Evolutionary conservation across 2,113 vertebrate genomes (phyloP).

Genomic region (Xenus cinereus): DNA sequence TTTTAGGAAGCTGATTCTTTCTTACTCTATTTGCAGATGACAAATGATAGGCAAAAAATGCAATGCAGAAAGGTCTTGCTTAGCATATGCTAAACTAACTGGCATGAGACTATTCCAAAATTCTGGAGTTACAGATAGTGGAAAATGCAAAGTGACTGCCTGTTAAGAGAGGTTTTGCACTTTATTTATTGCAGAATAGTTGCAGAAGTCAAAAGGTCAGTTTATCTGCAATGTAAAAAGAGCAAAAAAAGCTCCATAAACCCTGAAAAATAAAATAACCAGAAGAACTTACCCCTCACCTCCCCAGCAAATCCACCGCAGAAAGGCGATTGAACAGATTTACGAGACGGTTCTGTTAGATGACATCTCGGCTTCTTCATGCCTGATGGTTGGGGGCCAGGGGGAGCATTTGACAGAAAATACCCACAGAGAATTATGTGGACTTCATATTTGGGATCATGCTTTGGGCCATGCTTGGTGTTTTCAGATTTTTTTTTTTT

Average conservation of each 20-base stretch:
- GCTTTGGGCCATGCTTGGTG: not conserved
- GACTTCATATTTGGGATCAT: not conserved
- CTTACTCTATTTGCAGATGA: not conserved
- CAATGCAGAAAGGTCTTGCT: not conserved
- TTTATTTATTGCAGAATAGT: conserved; percentile 1
- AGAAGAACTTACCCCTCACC: accelerated
- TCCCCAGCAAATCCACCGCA: not conserved
- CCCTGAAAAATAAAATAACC: not conserved
- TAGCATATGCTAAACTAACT: not conserved
- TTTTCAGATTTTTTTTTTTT: not conserved
- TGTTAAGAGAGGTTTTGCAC: not conserved
- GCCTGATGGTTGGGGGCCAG: not conserved
- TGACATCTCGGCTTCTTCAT: not conserved
- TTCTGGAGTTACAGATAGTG: not conserved
- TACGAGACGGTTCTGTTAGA: not conserved
- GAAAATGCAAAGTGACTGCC: conserved; percentile 5
- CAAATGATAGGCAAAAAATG: not conserved
- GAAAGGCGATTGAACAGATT: not conserved
- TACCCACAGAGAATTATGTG: not conserved
- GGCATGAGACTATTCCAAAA: not conserved
- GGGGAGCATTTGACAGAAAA: not conserved
- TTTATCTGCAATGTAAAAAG: not conserved
- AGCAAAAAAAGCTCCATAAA: not conserved
- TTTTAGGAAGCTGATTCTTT: not conserved
- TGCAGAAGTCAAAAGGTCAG: not conserved